These are phyloP conservation scores for Maccullochella peelii DNA, from an alignment of 2,113 vertebrate genomes.

Conservation along the genomic window DNA sequence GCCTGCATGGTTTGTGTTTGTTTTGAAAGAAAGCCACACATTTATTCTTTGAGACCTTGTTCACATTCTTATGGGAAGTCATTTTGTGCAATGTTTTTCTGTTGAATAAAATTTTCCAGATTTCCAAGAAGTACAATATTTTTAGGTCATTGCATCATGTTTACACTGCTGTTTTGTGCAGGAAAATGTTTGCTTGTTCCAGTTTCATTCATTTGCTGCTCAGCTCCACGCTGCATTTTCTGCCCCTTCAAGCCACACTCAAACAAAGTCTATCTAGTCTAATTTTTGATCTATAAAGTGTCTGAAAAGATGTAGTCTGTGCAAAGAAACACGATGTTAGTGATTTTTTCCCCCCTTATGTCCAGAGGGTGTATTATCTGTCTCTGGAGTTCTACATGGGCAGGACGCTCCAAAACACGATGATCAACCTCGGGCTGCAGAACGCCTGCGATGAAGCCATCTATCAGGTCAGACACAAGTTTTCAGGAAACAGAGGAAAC, in stretches of 20 bases:
- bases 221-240: background rate
- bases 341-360: background rate
- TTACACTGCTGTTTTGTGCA: background rate
- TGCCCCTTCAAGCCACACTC: background rate
- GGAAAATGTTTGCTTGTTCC: background rate
- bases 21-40: background rate
- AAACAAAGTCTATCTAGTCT: background rate
- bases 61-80: background rate
- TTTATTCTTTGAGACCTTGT: background rate
- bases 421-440: conserved; percentile 97
- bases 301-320: background rate
- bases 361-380: conserved; percentile 95
- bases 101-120: conserved; percentile 12
- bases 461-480: conserved; percentile 88
- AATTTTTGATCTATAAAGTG: background rate
- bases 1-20: background rate
- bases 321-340: background rate
- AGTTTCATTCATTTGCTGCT: background rate
- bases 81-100: background rate
- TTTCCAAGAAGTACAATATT: background rate
- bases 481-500: background rate
- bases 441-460: conserved; percentile 96
- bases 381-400: conserved; percentile 99
- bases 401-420: conserved; percentile 94
- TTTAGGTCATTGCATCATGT: conserved; percentile 24